phyloP scores from a whole-genome alignment of 1,140 invertebrate genomes.

The Zaprionus africanus region DNA sequence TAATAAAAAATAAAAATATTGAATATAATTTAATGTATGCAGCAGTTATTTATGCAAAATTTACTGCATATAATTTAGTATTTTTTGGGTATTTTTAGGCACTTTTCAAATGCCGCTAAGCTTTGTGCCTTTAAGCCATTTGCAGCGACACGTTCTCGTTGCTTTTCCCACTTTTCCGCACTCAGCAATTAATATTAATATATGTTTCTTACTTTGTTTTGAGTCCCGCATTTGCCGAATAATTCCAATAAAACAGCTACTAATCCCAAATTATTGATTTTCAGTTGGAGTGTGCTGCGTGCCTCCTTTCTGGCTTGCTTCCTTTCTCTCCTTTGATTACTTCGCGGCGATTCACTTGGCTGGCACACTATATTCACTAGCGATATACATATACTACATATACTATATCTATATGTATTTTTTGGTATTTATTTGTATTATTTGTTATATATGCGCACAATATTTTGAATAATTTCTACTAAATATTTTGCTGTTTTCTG shows the following conservation, averaged over 20 bases:
- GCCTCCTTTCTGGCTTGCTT: slow-evolving; percentile 35
- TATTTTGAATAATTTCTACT: slow-evolving; percentile 5
- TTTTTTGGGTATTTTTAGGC: not conserved
- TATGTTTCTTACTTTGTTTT: slow-evolving; percentile 63
- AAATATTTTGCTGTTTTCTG: slow-evolving; percentile 11
- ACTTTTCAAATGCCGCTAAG: not conserved
- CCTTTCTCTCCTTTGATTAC: slow-evolving; percentile 6
- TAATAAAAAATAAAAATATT: no score
- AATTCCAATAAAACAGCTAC: slow-evolving; percentile 52
- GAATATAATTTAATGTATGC: no score
- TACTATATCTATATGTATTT: not conserved
- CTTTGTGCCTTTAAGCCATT: not conserved
- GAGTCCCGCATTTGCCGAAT: slow-evolving; percentile 24
- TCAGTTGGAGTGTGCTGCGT: slow-evolving; percentile 40
- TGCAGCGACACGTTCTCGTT: not conserved
- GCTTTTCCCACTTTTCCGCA: not conserved
- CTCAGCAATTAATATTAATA: not conserved
- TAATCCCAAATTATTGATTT: slow-evolving; percentile 81
- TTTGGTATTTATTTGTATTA: not conserved
- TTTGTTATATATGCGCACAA: not conserved
- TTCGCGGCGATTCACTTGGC: slow-evolving; percentile 11
- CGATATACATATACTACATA: not conserved
- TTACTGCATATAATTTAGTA: not conserved
- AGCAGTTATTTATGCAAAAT: not conserved
- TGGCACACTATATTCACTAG: slow-evolving; percentile 10